Percentiles rank a stretch among this genome's conserved stretches.
Evolutionary conservation across 1,140 invertebrate species (phyloP).

Genomic region (Xylocopa sonorina): DNA sequence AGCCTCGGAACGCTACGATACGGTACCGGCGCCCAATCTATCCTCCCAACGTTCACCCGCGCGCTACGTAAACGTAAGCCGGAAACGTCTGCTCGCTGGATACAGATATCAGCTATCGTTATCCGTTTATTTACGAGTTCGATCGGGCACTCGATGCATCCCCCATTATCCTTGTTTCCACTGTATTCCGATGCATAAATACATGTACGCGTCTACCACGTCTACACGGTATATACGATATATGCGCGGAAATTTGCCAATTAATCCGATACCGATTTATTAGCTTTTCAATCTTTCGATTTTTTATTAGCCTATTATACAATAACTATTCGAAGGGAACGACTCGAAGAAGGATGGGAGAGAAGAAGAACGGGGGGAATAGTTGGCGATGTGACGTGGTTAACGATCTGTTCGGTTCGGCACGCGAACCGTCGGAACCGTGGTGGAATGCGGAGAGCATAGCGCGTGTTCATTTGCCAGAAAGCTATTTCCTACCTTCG

Average conservation of each 20-base stretch:
- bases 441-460: slow-evolving; percentile 55
- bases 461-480: slow-evolving; percentile 71
- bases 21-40: slow-evolving; percentile 53
- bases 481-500: slow-evolving; percentile 69
- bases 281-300: no score
- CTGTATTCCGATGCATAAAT: background rate
- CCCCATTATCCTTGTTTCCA: slow-evolving; percentile 56
- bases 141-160: slow-evolving; percentile 63
- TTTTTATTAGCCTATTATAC: no score
- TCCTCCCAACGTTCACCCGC: slow-evolving; percentile 51
- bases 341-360: background rate
- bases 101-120: slow-evolving; percentile 70
- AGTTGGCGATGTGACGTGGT: slow-evolving; percentile 57
- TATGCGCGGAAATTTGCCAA: slow-evolving; percentile 59
- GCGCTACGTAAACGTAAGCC: slow-evolving; percentile 58
- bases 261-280: slow-evolving; percentile 33
- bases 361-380: background rate
- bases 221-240: no score
- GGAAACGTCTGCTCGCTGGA: slow-evolving; percentile 52
- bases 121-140: slow-evolving; percentile 73
- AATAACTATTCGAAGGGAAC: no score
- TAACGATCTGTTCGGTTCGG: slow-evolving; percentile 66
- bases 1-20: no score
- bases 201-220: slow-evolving; percentile 19
- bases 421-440: slow-evolving; percentile 49